Evolutionary conservation across 2,797 vertebrate species (phyloP).

Genomic region (Rhynchonycteris naso): DNA sequence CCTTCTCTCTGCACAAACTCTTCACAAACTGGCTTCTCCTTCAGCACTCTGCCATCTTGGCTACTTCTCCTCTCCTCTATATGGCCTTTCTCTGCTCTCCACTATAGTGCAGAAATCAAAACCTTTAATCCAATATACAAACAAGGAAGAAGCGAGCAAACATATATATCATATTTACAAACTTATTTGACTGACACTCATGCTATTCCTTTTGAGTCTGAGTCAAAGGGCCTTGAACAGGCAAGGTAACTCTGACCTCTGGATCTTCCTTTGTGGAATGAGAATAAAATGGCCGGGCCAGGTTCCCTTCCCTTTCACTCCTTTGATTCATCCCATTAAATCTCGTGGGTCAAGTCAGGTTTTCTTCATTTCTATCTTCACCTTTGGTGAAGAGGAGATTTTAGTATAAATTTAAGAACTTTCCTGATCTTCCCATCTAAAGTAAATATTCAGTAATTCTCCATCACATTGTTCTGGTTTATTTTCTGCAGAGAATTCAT

Average conservation of each 20-base stretch:
- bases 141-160: no score
- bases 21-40: no score
- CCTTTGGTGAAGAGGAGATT: background rate
- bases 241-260: background rate
- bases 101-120: no score
- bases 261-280: background rate
- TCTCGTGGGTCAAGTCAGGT: background rate
- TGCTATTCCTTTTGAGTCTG: background rate
- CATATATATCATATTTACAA: no score
- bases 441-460: background rate
- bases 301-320: background rate
- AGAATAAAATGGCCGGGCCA: background rate
- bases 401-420: background rate
- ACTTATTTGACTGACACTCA: no score
- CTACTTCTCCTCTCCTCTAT: no score
- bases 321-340: background rate
- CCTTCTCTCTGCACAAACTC: no score
- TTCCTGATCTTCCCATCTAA: background rate
- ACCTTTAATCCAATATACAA: no score
- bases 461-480: background rate
- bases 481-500: slow-evolving; percentile 14
- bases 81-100: no score
- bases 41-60: no score
- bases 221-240: background rate
- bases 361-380: background rate